Evolutionary conservation across 2,113 vertebrate genomes (phyloP), one percentile per base, ranked within the genome.

Genomic region (Edolisoma coerulescens): DNA sequence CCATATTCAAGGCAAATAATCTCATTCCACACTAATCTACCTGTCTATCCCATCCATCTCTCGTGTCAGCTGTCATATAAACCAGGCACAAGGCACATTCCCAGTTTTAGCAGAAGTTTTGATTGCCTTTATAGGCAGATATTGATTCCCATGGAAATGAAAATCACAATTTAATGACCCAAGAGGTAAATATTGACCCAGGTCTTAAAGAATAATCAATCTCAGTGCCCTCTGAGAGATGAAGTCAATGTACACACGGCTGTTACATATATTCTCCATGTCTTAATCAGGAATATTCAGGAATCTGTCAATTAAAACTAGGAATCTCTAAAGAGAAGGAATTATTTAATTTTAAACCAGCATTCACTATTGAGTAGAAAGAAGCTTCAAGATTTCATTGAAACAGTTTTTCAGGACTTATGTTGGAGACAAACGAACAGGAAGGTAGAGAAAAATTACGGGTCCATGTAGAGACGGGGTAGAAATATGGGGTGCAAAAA

Each of bases 101-200:
- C 78, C 59, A 84, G 60, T 39, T 81, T 53, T 45, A 90, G n/a
- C 1, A 1, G 86, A 94, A 92, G 70, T 84, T 96, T 74, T 89
- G 86, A 95, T 92, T 84, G 81, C 78, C 41, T 87, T 75, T 81
- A 95, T 96, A 95, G 93, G 56, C 77, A 96, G 59, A 65, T 95
- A 96, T 94, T 3, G 75, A 95, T 81, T 90, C 50, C 42, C 41
- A 94, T 39, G 80, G 84, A 95, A 96, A 94, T 82, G 70, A 96
- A 97, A 92, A 93, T 94, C 90, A 87, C 27, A 1, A 73, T 96
- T 96, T 96, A 97, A 97, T 96, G 94, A 95, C 67, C 91, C n/a
- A 41, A 80, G 95, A 97, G 76, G 69, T 84, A 97, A 97, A 97
- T 97, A 97, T 97, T 97, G 96, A 97, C 89, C 79, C 53, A 74